Evolutionary conservation across 1,140 invertebrate genomes (phyloP).

Genomic region (Cotesia glomerata): DNA sequence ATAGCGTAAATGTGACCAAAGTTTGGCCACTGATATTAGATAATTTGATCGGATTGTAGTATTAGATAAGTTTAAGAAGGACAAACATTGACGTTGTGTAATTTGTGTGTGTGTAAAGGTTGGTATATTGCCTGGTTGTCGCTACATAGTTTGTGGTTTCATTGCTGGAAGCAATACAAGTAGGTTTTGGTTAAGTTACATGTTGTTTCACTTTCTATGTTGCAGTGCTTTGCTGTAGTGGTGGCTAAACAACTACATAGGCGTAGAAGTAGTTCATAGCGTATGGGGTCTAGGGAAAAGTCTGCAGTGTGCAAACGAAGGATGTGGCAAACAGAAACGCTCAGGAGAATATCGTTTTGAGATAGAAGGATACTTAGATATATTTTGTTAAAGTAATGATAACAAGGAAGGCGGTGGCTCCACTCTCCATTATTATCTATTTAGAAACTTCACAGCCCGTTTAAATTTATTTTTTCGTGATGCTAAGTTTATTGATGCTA

Average conservation of each 20-base stretch:
- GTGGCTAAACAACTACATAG: conserved; percentile 6
- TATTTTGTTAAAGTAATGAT: conserved; percentile 37
- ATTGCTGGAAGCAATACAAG: conserved; percentile 27
- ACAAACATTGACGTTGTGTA: conserved; percentile 35
- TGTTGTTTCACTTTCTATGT: conserved; percentile 2
- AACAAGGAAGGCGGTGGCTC: conserved; percentile 30
- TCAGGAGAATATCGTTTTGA: too few relatives aligned
- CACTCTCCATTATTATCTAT: conserved; percentile 45
- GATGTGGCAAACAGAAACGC: conserved; percentile 11
- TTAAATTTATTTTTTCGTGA: conserved; percentile 10
- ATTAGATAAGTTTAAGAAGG: conserved; percentile 45
- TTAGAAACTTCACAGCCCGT: conserved; percentile 19
- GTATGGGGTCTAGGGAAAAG: too few relatives aligned
- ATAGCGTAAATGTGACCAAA: too few relatives aligned
- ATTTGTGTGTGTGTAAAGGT: conserved; percentile 33
- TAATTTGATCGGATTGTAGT: conserved; percentile 43
- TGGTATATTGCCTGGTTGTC: conserved; percentile 31
- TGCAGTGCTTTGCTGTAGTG: conserved; percentile 23
- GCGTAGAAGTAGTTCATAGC: neutral
- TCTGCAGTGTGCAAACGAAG: neutral
- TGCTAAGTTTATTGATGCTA: conserved; percentile 28
- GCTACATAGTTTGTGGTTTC: conserved; percentile 34
- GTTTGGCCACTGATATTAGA: too few relatives aligned
- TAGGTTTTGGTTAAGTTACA: conserved; percentile 13
- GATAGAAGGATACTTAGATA: conserved; percentile 26